phyloP scores from a whole-genome alignment of 2,888 invertebrate genomes.

The Ferrisia virgata region DNA sequence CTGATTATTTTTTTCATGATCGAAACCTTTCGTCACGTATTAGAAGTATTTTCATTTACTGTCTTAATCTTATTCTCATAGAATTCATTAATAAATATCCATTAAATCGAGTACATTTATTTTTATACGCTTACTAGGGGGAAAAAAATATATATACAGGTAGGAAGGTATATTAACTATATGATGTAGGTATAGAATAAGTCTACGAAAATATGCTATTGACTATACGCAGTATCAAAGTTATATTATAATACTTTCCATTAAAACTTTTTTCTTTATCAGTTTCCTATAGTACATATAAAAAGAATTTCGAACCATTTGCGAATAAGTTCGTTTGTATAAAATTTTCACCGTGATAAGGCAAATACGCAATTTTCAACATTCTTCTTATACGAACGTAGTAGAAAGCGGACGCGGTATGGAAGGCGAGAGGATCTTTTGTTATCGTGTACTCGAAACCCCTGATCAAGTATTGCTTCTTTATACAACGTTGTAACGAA shows the following conservation, averaged over 20 bases:
- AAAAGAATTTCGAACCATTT: background rate
- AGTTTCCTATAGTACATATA: background rate
- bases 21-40: slow-evolving; percentile 10
- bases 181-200: background rate
- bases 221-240: background rate
- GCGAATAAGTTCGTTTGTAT: background rate
- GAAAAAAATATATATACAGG: background rate
- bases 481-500: slow-evolving; percentile 2
- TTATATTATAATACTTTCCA: background rate
- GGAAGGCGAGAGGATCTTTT: slow-evolving; percentile 2
- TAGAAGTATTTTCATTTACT: slow-evolving; percentile 1
- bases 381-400: background rate
- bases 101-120: background rate
- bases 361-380: background rate
- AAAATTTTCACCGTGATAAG: slow-evolving; percentile 8
- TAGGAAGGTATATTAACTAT: too few species aligned
- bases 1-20: background rate
- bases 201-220: background rate
- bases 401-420: background rate
- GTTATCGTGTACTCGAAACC: background rate
- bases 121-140: background rate
- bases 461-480: slow-evolving; percentile 19
- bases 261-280: slow-evolving; percentile 19
- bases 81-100: background rate
- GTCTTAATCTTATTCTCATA: background rate